A percentile compares a stretch with the other conserved stretches of the same genome.
These are phyloP conservation scores for Caenorhabditis remanei DNA, from an alignment of 1,140 invertebrate genomes.

Conservation along the genomic window DNA sequence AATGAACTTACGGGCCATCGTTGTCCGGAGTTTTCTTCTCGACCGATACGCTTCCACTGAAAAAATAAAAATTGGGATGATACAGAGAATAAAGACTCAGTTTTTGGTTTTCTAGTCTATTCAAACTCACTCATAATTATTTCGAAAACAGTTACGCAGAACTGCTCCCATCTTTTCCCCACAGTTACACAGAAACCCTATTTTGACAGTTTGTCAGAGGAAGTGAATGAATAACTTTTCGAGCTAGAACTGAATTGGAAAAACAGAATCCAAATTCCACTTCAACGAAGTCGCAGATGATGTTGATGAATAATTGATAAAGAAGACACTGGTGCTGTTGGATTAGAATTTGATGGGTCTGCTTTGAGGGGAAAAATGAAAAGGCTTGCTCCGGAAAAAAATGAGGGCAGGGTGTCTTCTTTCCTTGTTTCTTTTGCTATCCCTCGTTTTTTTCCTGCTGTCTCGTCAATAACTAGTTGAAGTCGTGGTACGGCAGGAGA, in stretches of 20 bases:
- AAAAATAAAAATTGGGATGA: neutral
- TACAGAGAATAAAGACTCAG: too few relatives aligned
- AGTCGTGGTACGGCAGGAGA: neutral
- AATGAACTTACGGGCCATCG: conserved; percentile 36
- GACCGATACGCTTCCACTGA: conserved; percentile 51
- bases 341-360: conserved; percentile 29
- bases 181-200: conserved; percentile 42
- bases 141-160: conserved; percentile 43
- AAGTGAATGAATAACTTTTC: neutral
- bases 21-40: neutral
- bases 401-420: conserved; percentile 38
- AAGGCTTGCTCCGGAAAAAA: conserved; percentile 27
- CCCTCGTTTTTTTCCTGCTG: neutral
- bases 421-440: conserved; percentile 37
- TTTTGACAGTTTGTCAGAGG: neutral
- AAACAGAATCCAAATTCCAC: conserved; percentile 21
- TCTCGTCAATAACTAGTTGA: neutral
- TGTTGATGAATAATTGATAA: conserved; percentile 50
- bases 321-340: neutral
- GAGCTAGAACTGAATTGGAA: neutral
- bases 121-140: conserved; percentile 14
- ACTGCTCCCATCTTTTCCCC: conserved; percentile 47
- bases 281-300: conserved; percentile 41
- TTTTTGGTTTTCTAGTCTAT: neutral
- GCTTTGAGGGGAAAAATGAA: neutral